Evolutionary conservation across 2,888 invertebrate genomes (phyloP), one percentile per base, ranked within the genome.

Genomic region (Lasioglossum calceatum): DNA sequence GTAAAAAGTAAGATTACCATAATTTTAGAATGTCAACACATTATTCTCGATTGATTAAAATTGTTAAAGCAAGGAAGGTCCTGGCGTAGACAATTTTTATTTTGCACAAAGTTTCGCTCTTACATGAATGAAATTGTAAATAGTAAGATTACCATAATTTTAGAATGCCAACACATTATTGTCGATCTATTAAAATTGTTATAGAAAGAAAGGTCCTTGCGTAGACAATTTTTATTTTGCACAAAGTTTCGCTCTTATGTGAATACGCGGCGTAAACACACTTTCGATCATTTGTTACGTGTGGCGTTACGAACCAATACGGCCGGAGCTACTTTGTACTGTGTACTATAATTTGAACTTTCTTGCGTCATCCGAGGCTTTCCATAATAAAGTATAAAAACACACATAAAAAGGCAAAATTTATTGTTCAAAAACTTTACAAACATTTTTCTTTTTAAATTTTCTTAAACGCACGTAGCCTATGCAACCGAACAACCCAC

Each of bases 221-320:
- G 47, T 47, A 47, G 47, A 47, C 23, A 10, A n/a, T 47, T 4
- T 16, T 16, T 47, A 47, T 47, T 47, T 47, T 16, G 47, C 16
- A 4, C 47, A 16, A 16, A 32, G 14, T 12, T 27, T 5, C 61
- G 14, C 36, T 67, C 8, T 32, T 19, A 4, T 36, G 67, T 7
- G 67, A 36, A 19, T 7, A 19, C 36, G 4, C 64, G 7, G 32
- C 27, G 32, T 36, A 36, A 67, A 32, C 19, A 16, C 19, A 19
- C 67, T 67, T 67, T 67, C 67, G 36, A 36, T 67, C 67, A 32
- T 64, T 64, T 16, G 32, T 67, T 36, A 67, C 67, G 67, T 67
- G 8, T 67, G 8, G 16, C 27, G 61, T 61, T 61, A 14, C 61
- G 61, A 27, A 14, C 27, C 14, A 19, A 67, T 32, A 19, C 36